These are phyloP conservation scores for Epsilonema sp. DNA, from an alignment of 2,888 invertebrate genomes.

Conservation along the genomic window DNA sequence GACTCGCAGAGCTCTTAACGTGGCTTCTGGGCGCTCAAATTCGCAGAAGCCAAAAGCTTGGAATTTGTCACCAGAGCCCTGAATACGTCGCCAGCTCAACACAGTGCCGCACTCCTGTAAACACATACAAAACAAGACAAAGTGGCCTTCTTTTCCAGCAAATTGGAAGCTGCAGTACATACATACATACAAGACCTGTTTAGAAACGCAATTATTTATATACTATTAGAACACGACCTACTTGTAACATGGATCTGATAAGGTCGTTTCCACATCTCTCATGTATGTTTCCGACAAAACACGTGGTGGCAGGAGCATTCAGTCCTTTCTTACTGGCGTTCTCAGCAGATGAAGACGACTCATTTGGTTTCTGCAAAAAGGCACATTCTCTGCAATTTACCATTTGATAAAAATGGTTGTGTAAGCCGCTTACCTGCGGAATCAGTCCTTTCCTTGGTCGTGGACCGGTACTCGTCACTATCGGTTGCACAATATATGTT, in stretches of 20 bases:
- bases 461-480: not conserved
- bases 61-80: constrained; percentile 44
- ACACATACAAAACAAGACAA: too few relatives aligned
- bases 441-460: not conserved
- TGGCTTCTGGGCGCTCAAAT: constrained; percentile 82
- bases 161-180: constrained; percentile 7
- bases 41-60: constrained; percentile 92
- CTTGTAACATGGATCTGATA: constrained; percentile 64
- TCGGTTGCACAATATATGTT: not conserved
- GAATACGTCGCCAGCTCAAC: constrained; percentile 86
- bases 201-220: not conserved
- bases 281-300: constrained; percentile 90
- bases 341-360: not conserved
- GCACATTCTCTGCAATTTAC: not conserved
- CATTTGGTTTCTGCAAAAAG: not conserved
- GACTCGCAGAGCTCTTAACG: constrained; percentile 66
- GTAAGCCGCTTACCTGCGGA: not conserved
- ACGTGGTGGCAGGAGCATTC: constrained; percentile 86
- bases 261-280: constrained; percentile 83
- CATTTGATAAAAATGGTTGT: too few relatives aligned
- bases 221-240: too few relatives aligned
- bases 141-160: too few relatives aligned
- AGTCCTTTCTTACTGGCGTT: constrained; percentile 26
- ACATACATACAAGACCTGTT: too few relatives aligned
- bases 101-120: constrained; percentile 69